phyloP scores from a whole-genome alignment of 2,797 vertebrate species.

The Pipistrellus pipistrellus region DNA sequence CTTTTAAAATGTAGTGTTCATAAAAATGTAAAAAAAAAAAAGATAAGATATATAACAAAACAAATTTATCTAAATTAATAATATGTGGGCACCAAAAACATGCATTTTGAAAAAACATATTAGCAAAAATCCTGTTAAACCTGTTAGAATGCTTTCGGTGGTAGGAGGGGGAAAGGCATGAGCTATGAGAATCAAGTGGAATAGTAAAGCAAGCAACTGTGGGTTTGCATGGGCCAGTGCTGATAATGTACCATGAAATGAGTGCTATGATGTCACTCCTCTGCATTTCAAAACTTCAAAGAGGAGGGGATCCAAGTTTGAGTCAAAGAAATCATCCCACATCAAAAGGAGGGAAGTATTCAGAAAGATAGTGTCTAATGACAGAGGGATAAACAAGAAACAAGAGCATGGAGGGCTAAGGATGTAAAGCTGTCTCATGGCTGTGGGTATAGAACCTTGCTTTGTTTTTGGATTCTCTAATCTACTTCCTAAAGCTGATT shows the following conservation, averaged over 20 bases:
- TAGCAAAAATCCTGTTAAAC: background rate
- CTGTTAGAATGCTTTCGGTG: background rate
- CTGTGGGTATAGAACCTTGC: background rate
- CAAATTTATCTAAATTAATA: background rate
- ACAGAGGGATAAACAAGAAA: background rate
- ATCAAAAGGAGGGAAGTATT: background rate
- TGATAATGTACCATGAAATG: background rate
- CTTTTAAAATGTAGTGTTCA: background rate
- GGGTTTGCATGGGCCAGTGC: background rate
- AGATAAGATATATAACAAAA: background rate
- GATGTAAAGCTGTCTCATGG: background rate
- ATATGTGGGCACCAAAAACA: background rate
- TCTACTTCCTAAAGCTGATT: background rate
- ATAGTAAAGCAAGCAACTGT: background rate
- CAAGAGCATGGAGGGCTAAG: background rate
- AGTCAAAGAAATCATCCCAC: constrained; percentile 1
- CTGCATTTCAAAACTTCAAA: constrained; percentile 25
- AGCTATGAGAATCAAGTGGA: background rate
- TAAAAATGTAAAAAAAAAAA: background rate
- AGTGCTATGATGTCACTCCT: background rate
- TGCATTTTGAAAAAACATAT: background rate
- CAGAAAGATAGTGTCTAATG: background rate
- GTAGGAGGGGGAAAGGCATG: background rate
- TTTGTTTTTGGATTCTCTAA: background rate
- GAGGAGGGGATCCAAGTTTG: background rate